phyloP scores from a whole-genome alignment of 2,113 vertebrate species.

The Canis aureus region DNA sequence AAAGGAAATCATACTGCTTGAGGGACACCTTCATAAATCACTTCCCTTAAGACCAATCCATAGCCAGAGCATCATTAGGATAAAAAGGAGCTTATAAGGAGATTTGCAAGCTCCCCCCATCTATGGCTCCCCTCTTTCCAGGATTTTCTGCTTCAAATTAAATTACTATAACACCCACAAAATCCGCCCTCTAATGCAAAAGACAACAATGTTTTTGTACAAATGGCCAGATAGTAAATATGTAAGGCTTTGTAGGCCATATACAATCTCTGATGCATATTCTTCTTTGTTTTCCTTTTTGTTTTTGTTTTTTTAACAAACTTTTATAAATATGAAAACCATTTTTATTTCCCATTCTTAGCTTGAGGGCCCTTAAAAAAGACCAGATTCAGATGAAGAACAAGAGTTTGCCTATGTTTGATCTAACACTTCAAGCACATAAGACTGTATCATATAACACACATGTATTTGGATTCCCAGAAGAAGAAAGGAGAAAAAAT shows the following conservation, averaged over 20 bases:
- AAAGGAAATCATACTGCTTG: neutral
- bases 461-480: conserved; percentile 5
- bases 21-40: neutral
- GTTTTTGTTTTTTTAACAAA: neutral
- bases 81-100: neutral
- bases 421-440: conserved; percentile 8
- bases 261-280: neutral
- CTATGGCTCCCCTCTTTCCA: neutral
- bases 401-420: neutral
- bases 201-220: neutral
- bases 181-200: neutral
- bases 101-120: neutral
- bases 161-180: neutral
- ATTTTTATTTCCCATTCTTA: neutral
- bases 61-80: neutral
- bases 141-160: neutral
- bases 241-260: neutral
- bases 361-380: neutral
- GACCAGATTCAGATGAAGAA: neutral
- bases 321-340: conserved; percentile 32
- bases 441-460: neutral
- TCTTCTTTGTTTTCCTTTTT: neutral
- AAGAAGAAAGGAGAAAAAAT: neutral
- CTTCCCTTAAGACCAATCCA: neutral
- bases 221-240: neutral